Evolutionary conservation across 2,113 vertebrate genomes (phyloP).

Genomic region (Podilymbus podiceps): DNA sequence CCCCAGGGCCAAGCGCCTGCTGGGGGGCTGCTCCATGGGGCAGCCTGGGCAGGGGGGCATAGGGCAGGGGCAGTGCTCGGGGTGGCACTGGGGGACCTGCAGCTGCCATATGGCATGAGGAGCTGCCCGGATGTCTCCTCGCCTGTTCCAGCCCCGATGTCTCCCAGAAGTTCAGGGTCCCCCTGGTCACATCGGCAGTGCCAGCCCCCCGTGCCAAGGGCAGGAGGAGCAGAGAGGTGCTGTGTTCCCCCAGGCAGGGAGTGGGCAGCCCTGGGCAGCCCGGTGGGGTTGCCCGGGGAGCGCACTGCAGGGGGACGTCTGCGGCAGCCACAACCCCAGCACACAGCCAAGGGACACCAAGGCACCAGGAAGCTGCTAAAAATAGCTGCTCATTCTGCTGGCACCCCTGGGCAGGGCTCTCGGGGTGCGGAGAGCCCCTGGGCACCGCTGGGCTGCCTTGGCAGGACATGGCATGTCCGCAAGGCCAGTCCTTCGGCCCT

Average conservation of each 20-base stretch:
- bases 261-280: accelerated
- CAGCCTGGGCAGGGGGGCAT: not conserved
- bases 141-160: not conserved
- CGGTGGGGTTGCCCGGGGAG: accelerated
- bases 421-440: accelerated
- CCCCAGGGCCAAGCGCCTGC: accelerated
- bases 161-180: not conserved
- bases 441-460: not conserved
- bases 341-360: accelerated
- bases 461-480: not conserved
- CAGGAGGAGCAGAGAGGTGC: not conserved
- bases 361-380: not conserved
- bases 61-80: not conserved
- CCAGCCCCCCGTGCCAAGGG: not conserved
- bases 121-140: not conserved
- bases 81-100: not conserved
- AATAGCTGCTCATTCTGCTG: accelerated
- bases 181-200: accelerated
- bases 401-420: not conserved
- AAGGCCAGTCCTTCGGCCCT: conserved; percentile 4
- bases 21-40: accelerated
- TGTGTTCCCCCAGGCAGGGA: not conserved
- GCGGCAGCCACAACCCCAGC: not conserved
- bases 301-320: accelerated
- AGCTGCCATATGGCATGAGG: not conserved